These are phyloP conservation scores for Eulemur albifrons DNA, from an alignment of 2,797 vertebrate genomes.

Conservation along the genomic window DNA sequence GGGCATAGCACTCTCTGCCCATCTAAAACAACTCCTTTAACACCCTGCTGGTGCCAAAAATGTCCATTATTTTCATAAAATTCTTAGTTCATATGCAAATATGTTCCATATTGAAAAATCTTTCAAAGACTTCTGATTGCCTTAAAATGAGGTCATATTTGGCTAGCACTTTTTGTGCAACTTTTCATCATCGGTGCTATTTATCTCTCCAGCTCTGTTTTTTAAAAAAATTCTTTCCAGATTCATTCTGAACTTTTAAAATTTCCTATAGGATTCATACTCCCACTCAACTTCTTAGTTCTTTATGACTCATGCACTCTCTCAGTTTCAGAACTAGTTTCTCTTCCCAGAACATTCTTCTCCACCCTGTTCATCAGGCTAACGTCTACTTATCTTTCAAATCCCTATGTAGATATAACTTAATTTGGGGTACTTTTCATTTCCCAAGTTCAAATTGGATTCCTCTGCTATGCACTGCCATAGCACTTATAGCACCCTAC, in stretches of 20 bases:
- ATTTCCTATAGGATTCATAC: background rate
- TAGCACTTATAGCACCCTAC: background rate
- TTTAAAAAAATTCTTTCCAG: background rate
- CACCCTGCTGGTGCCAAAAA: background rate
- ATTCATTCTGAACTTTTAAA: background rate
- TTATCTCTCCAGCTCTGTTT: background rate
- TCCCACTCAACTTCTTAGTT: background rate
- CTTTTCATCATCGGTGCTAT: background rate
- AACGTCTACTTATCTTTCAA: background rate
- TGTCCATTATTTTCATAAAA: conserved; percentile 4
- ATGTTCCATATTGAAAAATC: background rate
- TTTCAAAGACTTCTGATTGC: background rate
- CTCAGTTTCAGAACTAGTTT: background rate
- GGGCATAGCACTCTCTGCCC: background rate
- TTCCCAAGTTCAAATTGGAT: background rate
- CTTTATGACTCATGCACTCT: background rate
- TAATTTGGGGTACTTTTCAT: background rate
- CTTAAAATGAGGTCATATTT: background rate
- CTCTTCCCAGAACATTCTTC: background rate
- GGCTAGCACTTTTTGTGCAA: background rate
- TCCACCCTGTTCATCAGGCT: background rate
- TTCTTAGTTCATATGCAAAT: background rate
- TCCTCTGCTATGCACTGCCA: background rate
- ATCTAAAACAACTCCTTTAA: background rate
- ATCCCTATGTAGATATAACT: background rate